Base-by-base conservation (phyloP, 2,113 vertebrate genomes). In the Procavia capensis region DNA sequence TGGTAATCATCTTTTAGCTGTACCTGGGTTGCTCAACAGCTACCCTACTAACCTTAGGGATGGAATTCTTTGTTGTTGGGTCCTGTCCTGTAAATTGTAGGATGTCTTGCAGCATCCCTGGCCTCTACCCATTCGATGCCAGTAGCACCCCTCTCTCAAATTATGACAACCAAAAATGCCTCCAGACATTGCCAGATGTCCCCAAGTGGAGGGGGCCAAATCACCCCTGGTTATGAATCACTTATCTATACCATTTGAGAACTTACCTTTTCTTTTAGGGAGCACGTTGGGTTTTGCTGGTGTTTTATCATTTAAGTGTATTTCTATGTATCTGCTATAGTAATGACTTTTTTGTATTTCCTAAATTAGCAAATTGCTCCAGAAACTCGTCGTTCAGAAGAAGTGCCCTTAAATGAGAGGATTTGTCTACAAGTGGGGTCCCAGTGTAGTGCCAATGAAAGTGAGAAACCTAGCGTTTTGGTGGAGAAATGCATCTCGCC, bases 351-450 rank as follows among this genome's bases (percentile, higher is more conserved):
- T 78, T 95, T 88, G 45, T 78, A 75, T 88, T 94, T 97, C 25
- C 74, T 81, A 47, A 91, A n/a, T 63, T 90, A 98, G 97, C 43
- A 68, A 95, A 96, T 97, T 84, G 91, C 96, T 97, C 88, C 86
- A 85, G 94, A 97, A 91, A 95, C 96, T 39, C 91, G 2, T 88
- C 97, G 97, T 93, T 82, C 43, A 3, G 63, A 94, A 90, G 97
- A 97, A 91, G 89, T 97, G 4, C 74, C 97, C 76, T 61, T 98
- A 76, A 97, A 98, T 41, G 97, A 98, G 78, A 96, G 50, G 72
- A 94, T 98, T 34, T 98, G 97, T 93, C 95, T 98, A 63, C 97
- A 98, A 54, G 97, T 98, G 86, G 95, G 95, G 8, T 90, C 97
- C 76, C 97, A 97, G 72, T 97, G 97, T 27, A 95, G 95, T 54